phyloP scores from a whole-genome alignment of 2,888 invertebrate species.

The Tiliacea citrago region DNA sequence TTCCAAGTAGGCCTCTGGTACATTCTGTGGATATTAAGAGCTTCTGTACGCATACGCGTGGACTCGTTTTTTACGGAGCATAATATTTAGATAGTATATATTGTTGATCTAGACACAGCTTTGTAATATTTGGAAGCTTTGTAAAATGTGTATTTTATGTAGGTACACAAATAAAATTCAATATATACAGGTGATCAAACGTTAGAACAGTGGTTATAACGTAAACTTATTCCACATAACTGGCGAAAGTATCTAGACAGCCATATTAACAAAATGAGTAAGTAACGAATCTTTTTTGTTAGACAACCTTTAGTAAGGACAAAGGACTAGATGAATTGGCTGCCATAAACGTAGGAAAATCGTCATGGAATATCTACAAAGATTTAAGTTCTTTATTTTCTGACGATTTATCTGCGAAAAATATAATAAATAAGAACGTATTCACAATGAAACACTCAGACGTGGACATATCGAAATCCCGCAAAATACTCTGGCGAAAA shows the following conservation, averaged over 20 bases:
- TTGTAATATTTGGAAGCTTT: not conserved
- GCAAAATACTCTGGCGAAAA: not conserved
- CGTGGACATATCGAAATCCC: not conserved
- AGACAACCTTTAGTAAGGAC: not conserved
- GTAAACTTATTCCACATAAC: not conserved
- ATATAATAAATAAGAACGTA: too few relatives aligned
- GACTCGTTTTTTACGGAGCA: constrained; percentile 5
- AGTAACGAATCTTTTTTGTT: not conserved
- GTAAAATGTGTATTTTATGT: not conserved
- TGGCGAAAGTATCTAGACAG: not conserved
- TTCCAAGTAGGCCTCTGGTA: constrained; percentile 22
- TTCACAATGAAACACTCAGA: not conserved
- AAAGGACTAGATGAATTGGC: not conserved
- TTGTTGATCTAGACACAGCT: constrained; percentile 8
- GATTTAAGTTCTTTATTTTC: not conserved
- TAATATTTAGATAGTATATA: constrained; percentile 23
- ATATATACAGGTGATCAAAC: not conserved
- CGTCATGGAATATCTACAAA: not conserved
- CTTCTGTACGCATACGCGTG: constrained; percentile 26
- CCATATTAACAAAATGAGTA: not conserved
- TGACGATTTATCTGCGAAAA: not conserved
- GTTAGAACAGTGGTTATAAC: too few relatives aligned
- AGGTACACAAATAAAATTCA: not conserved
- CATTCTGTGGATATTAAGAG: constrained; percentile 37
- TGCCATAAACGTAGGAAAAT: not conserved